These are phyloP conservation scores for Eutrigla gurnardus DNA, from an alignment of 2,797 vertebrate genomes.

Conservation along the genomic window DNA sequence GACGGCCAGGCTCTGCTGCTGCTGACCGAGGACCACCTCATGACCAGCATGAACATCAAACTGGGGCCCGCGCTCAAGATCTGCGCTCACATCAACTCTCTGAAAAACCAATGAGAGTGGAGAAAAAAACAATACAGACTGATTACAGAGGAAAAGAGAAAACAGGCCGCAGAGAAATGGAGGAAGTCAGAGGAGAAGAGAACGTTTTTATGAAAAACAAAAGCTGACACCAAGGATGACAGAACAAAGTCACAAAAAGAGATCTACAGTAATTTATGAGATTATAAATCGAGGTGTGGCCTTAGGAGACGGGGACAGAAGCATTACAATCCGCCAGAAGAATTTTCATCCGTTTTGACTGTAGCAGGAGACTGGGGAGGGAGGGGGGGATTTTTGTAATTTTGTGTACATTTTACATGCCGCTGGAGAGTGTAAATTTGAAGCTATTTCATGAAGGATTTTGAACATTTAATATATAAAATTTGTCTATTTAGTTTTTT, in stretches of 20 bases:
- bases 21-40: slow-evolving; percentile 97
- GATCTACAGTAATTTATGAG: slow-evolving; percentile 44
- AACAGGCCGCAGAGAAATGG: background rate
- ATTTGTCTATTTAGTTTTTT: slow-evolving; percentile 87
- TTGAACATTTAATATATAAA: slow-evolving; percentile 88
- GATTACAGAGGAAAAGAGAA: background rate
- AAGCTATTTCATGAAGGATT: slow-evolving; percentile 86
- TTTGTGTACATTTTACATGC: slow-evolving; percentile 84
- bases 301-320: slow-evolving; percentile 41
- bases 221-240: slow-evolving; percentile 60
- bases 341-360: slow-evolving; percentile 30
- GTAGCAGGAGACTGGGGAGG: slow-evolving; percentile 57
- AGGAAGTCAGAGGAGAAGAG: background rate
- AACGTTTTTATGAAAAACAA: background rate
- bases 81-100: slow-evolving; percentile 96
- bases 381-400: slow-evolving; percentile 74
- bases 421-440: slow-evolving; percentile 83
- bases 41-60: slow-evolving; percentile 99
- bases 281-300: slow-evolving; percentile 63
- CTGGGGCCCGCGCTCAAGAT: slow-evolving; percentile 98
- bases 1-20: slow-evolving; percentile 97
- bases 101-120: slow-evolving; percentile 89
- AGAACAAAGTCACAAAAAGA: slow-evolving; percentile 67
- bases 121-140: background rate
- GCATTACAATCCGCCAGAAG: slow-evolving; percentile 19